Conservation (phyloP, 2,888 invertebrate genomes). For the Pristionchus maxplancki region DNA sequence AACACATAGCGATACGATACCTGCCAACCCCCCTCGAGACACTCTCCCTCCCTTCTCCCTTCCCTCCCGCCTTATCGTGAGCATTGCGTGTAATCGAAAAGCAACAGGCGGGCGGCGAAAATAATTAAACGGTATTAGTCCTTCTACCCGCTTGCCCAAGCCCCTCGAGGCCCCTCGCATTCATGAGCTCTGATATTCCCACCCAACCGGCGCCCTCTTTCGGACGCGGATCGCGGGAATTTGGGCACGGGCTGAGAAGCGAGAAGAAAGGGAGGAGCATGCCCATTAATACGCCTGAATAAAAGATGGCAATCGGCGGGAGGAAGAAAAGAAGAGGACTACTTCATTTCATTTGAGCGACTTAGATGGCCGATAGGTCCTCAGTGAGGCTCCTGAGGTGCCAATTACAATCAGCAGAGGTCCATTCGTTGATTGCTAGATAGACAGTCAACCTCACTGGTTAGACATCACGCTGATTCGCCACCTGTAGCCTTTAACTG, state of each 20-base stretch:
- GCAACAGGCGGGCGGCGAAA: conserved; percentile 42
- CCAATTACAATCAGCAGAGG: no score
- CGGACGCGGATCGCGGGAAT: conserved; percentile 30
- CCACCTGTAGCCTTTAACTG: no score
- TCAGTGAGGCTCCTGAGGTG: no score
- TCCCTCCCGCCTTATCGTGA: conserved; percentile 35
- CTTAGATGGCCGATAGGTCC: not conserved
- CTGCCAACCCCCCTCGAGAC: not conserved
- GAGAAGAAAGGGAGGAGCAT: conserved; percentile 25
- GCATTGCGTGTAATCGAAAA: conserved; percentile 49
- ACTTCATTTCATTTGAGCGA: not conserved
- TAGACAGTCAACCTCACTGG: no score
- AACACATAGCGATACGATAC: conserved; percentile 1
- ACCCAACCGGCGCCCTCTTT: not conserved
- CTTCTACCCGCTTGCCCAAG: not conserved
- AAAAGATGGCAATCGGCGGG: conserved; percentile 50
- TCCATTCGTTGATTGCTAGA: no score
- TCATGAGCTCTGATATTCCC: not conserved
- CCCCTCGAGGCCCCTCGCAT: not conserved
- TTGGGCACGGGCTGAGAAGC: not conserved
- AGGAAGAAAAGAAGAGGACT: not conserved
- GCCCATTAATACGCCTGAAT: conserved; percentile 53
- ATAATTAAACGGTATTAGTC: conserved; percentile 52
- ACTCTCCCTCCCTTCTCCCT: conserved; percentile 6
- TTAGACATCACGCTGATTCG: no score